Conservation (phyloP, 2,113 vertebrate species). For the Aythya baeri region DNA sequence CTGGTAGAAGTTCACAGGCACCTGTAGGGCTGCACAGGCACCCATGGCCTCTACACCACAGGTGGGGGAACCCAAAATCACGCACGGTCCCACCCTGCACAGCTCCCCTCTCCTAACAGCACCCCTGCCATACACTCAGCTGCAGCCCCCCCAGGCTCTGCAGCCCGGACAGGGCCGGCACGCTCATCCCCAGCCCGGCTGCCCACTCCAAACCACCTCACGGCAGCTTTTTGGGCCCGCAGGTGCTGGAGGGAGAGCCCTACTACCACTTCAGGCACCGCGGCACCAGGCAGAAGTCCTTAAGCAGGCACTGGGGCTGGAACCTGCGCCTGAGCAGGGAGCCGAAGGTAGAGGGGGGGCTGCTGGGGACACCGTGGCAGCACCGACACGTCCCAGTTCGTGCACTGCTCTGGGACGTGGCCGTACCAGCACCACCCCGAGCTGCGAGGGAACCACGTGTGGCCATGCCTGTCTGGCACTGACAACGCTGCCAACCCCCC, state of each 20-base stretch:
- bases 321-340: slow-evolving; percentile 68
- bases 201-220: fast-evolving
- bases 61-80: fast-evolving
- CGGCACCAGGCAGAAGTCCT: slow-evolving; percentile 55
- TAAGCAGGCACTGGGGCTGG: slow-evolving; percentile 75
- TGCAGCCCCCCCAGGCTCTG: fast-evolving
- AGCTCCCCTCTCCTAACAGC: fast-evolving
- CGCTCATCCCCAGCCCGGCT: fast-evolving
- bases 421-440: too few relatives aligned
- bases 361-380: too few relatives aligned
- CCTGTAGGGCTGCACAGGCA: not conserved
- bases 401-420: not conserved
- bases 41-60: fast-evolving
- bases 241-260: slow-evolving; percentile 70
- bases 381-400: not conserved
- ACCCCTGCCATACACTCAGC: fast-evolving
- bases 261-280: slow-evolving; percentile 77
- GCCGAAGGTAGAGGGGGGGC: slow-evolving; percentile 68
- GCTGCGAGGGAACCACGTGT: too few relatives aligned
- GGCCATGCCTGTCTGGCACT: not conserved
- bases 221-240: not conserved
- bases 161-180: fast-evolving
- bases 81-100: fast-evolving
- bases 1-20: not conserved
- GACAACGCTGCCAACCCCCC: fast-evolving